Conservation (phyloP, 1,140 invertebrate species). For the Varroa destructor region DNA sequence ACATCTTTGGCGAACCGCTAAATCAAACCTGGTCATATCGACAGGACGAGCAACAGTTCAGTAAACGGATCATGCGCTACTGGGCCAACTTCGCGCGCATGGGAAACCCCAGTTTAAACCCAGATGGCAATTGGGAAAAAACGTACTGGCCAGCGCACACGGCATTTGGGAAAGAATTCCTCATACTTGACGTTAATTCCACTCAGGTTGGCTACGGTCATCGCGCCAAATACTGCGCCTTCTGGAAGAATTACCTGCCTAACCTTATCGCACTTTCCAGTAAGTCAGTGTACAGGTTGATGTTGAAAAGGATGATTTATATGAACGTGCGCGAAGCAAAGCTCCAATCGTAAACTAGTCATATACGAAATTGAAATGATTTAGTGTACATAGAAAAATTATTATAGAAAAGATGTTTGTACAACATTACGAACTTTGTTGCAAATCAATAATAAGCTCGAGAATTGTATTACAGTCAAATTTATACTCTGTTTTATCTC, state of each 20-base stretch:
- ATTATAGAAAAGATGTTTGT: too few species aligned
- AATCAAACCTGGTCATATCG: slow-evolving; percentile 63
- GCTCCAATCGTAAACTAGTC: too few species aligned
- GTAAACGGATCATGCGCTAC: slow-evolving; percentile 75
- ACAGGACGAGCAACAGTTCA: slow-evolving; percentile 61
- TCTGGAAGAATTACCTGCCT: slow-evolving; percentile 89
- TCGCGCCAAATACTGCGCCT: slow-evolving; percentile 77
- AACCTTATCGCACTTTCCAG: slow-evolving; percentile 57
- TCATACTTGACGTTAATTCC: slow-evolving; percentile 64
- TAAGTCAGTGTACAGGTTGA: slow-evolving; percentile 34
- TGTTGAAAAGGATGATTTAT: too few species aligned
- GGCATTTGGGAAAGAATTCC: slow-evolving; percentile 62
- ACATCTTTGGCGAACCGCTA: slow-evolving; percentile 80
- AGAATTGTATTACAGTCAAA: too few species aligned
- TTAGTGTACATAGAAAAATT: too few species aligned
- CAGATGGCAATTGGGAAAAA: slow-evolving; percentile 43
- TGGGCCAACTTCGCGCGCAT: slow-evolving; percentile 91
- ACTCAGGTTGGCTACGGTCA: slow-evolving; percentile 67
- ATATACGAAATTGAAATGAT: too few species aligned
- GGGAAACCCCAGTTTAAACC: slow-evolving; percentile 52
- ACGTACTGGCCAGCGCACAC: slow-evolving; percentile 74
- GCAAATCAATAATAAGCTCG: too few species aligned
- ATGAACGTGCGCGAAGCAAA: too few species aligned
- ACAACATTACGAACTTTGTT: too few species aligned
- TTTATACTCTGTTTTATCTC: too few species aligned